Evolutionary conservation across 2,888 invertebrate genomes (phyloP).

Genomic region (Lottia scabra): DNA sequence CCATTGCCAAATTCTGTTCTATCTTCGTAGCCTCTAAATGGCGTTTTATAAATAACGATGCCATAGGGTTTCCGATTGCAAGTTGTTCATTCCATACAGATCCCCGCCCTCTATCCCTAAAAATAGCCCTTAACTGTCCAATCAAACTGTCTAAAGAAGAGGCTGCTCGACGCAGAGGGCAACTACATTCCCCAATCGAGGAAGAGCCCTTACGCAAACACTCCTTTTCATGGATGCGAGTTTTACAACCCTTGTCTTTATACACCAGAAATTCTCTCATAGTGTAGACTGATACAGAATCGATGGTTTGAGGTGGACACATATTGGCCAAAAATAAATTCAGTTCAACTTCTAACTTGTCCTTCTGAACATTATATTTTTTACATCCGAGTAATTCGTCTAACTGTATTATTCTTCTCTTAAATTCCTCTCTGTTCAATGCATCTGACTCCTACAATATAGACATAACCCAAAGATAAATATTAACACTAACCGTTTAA

Average conservation of each 20-base stretch:
- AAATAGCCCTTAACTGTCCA: background rate
- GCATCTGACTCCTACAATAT: background rate
- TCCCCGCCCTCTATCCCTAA: background rate
- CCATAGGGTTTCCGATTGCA: background rate
- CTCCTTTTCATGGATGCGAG: background rate
- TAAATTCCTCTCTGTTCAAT: background rate
- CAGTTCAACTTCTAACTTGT: background rate
- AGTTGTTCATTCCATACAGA: background rate
- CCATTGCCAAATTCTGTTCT: background rate
- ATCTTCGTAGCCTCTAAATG: background rate
- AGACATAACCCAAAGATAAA: too few relatives aligned
- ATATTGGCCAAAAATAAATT: background rate
- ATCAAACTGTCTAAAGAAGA: background rate
- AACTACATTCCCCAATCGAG: background rate
- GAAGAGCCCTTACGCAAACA: background rate
- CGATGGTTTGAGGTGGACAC: background rate
- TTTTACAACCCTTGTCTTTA: background rate
- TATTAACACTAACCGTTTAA: too few relatives aligned
- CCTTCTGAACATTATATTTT: background rate
- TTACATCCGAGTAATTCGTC: background rate
- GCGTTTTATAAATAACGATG: background rate
- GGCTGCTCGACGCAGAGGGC: background rate
- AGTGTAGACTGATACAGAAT: background rate
- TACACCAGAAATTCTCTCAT: background rate
- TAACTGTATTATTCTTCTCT: background rate